Base-by-base conservation (phyloP, 1,140 invertebrate species). In the Cherax quadricarinatus region DNA sequence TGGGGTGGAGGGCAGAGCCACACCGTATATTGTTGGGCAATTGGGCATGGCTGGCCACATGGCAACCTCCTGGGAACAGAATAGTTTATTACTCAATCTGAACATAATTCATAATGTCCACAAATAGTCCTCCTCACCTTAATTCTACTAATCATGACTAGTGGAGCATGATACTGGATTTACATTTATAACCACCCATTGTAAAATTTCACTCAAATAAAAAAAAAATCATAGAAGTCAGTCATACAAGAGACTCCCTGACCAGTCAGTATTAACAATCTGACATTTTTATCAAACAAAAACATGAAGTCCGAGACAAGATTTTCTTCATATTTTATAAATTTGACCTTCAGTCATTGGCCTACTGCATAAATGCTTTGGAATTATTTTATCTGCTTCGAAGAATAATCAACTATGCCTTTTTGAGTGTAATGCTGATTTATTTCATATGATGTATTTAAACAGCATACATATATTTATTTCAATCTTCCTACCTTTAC, bases 61-160 rank as follows among this genome's bases (percentile, higher is more conserved):
- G 88, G 88, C 88, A 89, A 89, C 88, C 88, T 89, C 88, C 88
- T 89, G 88, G 88, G 88, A 89, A 89, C 70, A 89, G 80, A 89
- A 87, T 87, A 79, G 48, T 87, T 87, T 16, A 87, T 87, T 87
- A 87, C 85, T 87, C 30, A 87, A 57, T 57, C 75, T 75, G 85
- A 87, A 49, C n/a, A 30, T 1, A 75, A 75, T 21, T 66, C 60
- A 41, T 85, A 85, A 85, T 24, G 48, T 49, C 62, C 62, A 57
- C 70, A 70, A 62, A 49, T 70, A 85, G 60, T 85, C 75, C 86
- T 88, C 75, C 53, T 88, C 86, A 88, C 18, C 62, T n/a, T 57
- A 70, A 70, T 24, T 57, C 70, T 85, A 85, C 60, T 75, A 60
- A 62, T 66, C 18, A 70, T 49, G 57, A 51, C 49, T 84, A 53